Base-by-base conservation (phyloP, 1,140 invertebrate genomes). In the Bathynomus jamesi region DNA sequence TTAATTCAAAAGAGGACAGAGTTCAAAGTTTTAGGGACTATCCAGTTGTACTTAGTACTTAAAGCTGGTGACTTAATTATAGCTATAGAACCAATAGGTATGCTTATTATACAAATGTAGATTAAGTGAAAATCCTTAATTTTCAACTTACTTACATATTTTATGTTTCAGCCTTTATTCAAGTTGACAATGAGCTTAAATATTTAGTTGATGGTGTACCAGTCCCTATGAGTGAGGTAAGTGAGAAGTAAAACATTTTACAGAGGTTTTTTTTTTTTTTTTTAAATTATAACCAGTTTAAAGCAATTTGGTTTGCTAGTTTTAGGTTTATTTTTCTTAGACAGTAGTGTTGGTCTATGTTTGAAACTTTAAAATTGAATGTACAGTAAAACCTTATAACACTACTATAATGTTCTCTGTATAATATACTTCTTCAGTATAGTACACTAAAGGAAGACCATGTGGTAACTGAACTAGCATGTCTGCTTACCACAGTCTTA, bases 101-200 rank as follows among this genome's bases (percentile, higher is more conserved):
- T n/a, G n/a, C n/a, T n/a, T n/a, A n/a, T n/a, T n/a, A n/a, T n/a
- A n/a, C n/a, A n/a, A n/a, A n/a, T n/a, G n/a, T n/a, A n/a, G n/a
- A n/a, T n/a, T n/a, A n/a, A n/a, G n/a, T n/a, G n/a, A n/a, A n/a
- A n/a, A n/a, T n/a, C n/a, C n/a, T n/a, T n/a, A n/a, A n/a, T n/a
- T n/a, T n/a, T n/a, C n/a, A n/a, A n/a, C n/a, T n/a, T n/a, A n/a
- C n/a, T n/a, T n/a, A n/a, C n/a, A n/a, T n/a, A n/a, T n/a, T n/a
- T n/a, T n/a, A n/a, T n/a, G n/a, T 86, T 86, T 71, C 82, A 89
- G 88, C 85, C 74, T 89, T 89, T 79, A 86, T 89, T 76, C 87
- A 89, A 81, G 87, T 87, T 81, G 87, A 87, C 80, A 87, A 86
- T 79, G 87, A 89, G 78, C 84, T 89, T 75, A 85, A 86, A 79